Evolutionary conservation across 2,888 invertebrate species (phyloP).

Genomic region (Tuta absoluta): DNA sequence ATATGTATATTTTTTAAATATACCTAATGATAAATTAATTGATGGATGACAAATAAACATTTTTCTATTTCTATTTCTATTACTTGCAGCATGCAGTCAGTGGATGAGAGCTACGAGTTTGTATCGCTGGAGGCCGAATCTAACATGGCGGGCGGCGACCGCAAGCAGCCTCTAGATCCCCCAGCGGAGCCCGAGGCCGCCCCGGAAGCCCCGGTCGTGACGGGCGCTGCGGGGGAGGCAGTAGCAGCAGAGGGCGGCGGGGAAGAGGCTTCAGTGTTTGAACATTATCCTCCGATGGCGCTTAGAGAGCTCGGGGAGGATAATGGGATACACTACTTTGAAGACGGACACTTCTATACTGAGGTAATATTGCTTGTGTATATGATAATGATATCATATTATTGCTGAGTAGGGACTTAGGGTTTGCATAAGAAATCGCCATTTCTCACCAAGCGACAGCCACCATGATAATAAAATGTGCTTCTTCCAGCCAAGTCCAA

Average conservation of each 20-base stretch:
- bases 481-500: no score
- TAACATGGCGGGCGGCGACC: slow-evolving; percentile 59
- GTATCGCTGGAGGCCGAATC: slow-evolving; percentile 69
- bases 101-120: slow-evolving; percentile 78
- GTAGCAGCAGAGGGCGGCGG: slow-evolving; percentile 36
- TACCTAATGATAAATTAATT: no score
- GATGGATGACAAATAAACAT: no score
- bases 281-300: slow-evolving; percentile 83
- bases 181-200: not conserved
- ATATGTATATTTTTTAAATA: no score
- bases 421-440: no score
- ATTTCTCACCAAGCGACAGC: no score
- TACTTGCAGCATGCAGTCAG: slow-evolving; percentile 71
- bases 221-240: slow-evolving; percentile 28
- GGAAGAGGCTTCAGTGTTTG: slow-evolving; percentile 59
- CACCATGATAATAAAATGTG: no score
- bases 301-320: slow-evolving; percentile 88
- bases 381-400: not conserved
- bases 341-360: slow-evolving; percentile 90
- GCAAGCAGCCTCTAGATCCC: slow-evolving; percentile 47
- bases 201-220: slow-evolving; percentile 24
- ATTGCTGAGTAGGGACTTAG: no score
- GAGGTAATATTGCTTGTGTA: no score
- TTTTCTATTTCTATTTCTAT: not conserved
- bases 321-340: slow-evolving; percentile 93